Evolutionary conservation across 2,888 invertebrate genomes (phyloP), one percentile per base, ranked within the genome.

Genomic region (Pristionchus fissidentatus): DNA sequence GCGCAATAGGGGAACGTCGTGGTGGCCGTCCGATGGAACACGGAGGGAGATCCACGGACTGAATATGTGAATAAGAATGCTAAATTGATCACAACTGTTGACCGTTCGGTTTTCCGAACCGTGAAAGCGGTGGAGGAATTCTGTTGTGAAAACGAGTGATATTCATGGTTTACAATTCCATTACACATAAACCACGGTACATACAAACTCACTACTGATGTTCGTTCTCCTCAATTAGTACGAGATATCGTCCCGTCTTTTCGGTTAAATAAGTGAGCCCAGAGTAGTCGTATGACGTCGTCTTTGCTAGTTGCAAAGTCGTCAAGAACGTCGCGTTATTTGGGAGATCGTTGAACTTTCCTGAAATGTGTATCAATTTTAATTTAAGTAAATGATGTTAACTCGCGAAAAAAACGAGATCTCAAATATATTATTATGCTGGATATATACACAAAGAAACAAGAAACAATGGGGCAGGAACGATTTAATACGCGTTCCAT

Each of bases 11-110:
- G 77, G 49, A 29, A 77, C 2, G 13, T 77, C 77, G 49, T 77
- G 77, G 19, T 10, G 49, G 22, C 41, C 1, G n/a, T 46, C 46
- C 8, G 77, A 49, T 5, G 77, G 77, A 35, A 77, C 41, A 52
- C 77, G 77, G 19, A 77, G 19, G 49, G 49, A 49, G 46, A 77
- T 29, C 77, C 77, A 77, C 1, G 77, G 77, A 22, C 77, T 77
- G 77, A 46, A 15, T n/a, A 7, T 13, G 26, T 46, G n/a, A n/a
- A 13, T 4, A 19, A 13, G 8, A n/a, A 46, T 19, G 26, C 7
- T 29, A 29, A n/a, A n/a, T n/a, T n/a, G n/a, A n/a, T n/a, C n/a
- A n/a, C n/a, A n/a, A n/a, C n/a, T n/a, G n/a, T n/a, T n/a, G n/a
- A n/a, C n/a, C n/a, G n/a, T n/a, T n/a, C n/a, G n/a, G n/a, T n/a